Base-by-base conservation (phyloP, 2,797 vertebrate species). In the Chelonia mydas region DNA sequence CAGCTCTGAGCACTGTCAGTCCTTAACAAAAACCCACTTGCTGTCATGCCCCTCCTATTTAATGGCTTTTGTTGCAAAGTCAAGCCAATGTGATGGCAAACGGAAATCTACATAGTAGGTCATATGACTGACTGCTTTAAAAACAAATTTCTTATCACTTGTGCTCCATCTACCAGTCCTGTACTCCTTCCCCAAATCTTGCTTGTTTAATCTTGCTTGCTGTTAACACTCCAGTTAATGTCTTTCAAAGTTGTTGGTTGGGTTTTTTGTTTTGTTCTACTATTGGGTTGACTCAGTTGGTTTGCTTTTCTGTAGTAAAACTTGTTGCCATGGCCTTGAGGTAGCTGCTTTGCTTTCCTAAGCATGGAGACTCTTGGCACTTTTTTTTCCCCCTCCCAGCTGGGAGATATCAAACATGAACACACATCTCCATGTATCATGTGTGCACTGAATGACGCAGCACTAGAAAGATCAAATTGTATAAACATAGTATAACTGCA, bases 391-490 rank as follows among this genome's bases (percentile, higher is more conserved):
- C n/a, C 5, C 3, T 28, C 13, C 12, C 6, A 41, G 37, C 88
- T 88, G 65, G 49, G 83, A 91, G 95, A 94, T 97, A 98, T 97
- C 96, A 94, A 89, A 92, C 8, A 1, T 83, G 85, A 97, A 86
- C 96, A 98, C 90, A 76, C 80, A 59, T 86, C 54, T 41, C 11
- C 45, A 47, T 49, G 68, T 47, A 53, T 37, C 33, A 80, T 68
- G 93, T 94, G 95, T 91, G 79, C 79, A 68, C 79, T 72, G 91
- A 86, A 89, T 97, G 96, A 97, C 94, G 93, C 96, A 96, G 94
- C 94, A 92, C 4, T 83, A 91, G 96, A 81, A 80, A 81, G 92
- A 92, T 95, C 87, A 93, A 93, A 77, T 83, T 95, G 83, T 90
- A 94, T 97, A 97, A 97, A 96, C 96, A 94, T 41, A 19, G 21